phyloP scores from a whole-genome alignment of 2,888 invertebrate genomes.

The Cylloceria caligata region DNA sequence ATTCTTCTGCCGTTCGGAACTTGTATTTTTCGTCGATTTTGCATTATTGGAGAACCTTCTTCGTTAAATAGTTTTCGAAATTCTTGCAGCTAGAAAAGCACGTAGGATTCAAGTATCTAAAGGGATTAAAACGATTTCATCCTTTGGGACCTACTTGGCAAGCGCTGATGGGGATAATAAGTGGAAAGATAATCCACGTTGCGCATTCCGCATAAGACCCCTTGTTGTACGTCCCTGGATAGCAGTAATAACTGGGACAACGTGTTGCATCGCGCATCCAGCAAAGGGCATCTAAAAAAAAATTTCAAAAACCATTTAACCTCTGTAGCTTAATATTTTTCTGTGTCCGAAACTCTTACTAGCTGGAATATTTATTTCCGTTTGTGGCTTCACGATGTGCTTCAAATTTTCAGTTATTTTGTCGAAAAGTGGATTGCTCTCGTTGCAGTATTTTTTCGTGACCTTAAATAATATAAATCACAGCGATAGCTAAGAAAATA shows the following conservation, averaged over 20 bases:
- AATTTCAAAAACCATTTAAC: neutral
- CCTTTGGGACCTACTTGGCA: slow-evolving; percentile 71
- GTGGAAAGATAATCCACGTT: slow-evolving; percentile 78
- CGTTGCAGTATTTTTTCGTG: slow-evolving; percentile 58
- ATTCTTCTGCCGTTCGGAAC: slow-evolving; percentile 70
- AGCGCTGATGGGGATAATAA: slow-evolving; percentile 71
- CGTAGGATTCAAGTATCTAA: neutral
- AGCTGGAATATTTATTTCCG: slow-evolving; percentile 71
- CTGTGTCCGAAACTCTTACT: slow-evolving; percentile 70
- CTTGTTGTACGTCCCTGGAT: slow-evolving; percentile 74
- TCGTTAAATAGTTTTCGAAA: slow-evolving; percentile 75
- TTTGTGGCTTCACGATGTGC: slow-evolving; percentile 62
- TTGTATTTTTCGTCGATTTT: slow-evolving; percentile 71
- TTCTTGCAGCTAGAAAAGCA: slow-evolving; percentile 70
- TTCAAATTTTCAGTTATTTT: slow-evolving; percentile 76
- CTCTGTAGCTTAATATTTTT: slow-evolving; percentile 5
- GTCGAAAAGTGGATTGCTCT: slow-evolving; percentile 70
- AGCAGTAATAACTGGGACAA: slow-evolving; percentile 76
- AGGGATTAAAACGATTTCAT: too few species aligned
- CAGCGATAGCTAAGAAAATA: neutral
- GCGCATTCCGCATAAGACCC: slow-evolving; percentile 71
- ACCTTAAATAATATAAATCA: slow-evolving; percentile 64
- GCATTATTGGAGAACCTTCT: slow-evolving; percentile 67
- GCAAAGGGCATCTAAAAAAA: slow-evolving; percentile 72
- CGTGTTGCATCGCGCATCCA: slow-evolving; percentile 77